Base-by-base conservation (phyloP, 2,797 vertebrate genomes). In the Carapus acus region DNA sequence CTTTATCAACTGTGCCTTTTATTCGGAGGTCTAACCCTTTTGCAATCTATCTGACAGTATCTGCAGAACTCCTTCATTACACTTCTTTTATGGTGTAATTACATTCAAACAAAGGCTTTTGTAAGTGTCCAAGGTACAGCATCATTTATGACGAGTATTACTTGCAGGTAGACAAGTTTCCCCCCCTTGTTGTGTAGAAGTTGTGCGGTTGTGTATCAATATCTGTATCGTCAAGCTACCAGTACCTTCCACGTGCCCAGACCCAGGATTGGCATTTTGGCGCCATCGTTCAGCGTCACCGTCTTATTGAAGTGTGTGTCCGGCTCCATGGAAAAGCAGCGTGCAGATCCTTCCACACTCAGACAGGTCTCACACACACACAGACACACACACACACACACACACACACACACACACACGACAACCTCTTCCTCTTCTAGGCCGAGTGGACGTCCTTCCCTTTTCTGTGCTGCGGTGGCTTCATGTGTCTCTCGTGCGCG, bases 201-300 rank as follows among this genome's bases (percentile, higher is more conserved):
- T 27, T 27, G 24, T 27, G 24, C 9, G 24, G 4, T 4, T 27
- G 24, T 27, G 24, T 27, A 9, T 27, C n/a, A n/a, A n/a, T n/a
- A n/a, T n/a, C n/a, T n/a, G n/a, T n/a, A n/a, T n/a, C n/a, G n/a
- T n/a, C 11, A 11, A 29, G 41, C 38, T 23, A 21, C 27, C 3
- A 31, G 8, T 85, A 86, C 85, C 78, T 83, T 87, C 87, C 86
- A 89, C n/a, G 88, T 90, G 14, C 88, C 88, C 29, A 90, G 69
- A 20, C 89, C 89, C 71, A 90, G 60, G 9, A 86, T 5, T 12
- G 89, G 88, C 85, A 90, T 89, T 2, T 12, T 59, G 8, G 31
- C 50, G 11, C 88, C 84, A 57, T 89, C 85, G 42, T 83, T 88
- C 53, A 90, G 82, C 54, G 83, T 73, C 13, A 81, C 42, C 14